Percentiles rank a stretch among this genome's conserved stretches.
Conservation (phyloP, 2,113 vertebrate species). For the Glaucomys volans region DNA sequence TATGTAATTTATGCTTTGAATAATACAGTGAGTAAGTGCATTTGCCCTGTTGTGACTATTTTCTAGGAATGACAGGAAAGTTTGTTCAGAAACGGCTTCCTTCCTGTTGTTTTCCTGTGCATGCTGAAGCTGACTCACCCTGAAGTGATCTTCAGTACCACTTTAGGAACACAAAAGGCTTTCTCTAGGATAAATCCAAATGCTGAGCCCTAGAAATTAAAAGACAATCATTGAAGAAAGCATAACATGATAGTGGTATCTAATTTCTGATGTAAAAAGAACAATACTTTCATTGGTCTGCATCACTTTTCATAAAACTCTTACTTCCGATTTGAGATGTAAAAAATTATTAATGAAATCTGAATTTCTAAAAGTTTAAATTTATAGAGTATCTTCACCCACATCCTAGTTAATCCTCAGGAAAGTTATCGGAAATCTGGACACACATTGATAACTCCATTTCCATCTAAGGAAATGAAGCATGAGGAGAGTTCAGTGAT, state of each 20-base stretch:
- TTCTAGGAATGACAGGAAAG: conserved; percentile 61
- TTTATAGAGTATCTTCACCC: background rate
- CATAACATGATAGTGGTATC: background rate
- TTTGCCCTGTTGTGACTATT: conserved; percentile 68
- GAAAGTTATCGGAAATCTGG: background rate
- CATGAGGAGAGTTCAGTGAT: background rate
- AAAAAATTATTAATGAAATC: background rate
- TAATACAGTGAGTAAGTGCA: conserved; percentile 62
- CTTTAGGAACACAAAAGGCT: background rate
- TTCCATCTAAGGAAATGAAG: background rate
- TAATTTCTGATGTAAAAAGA: background rate
- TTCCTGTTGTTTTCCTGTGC: conserved; percentile 39
- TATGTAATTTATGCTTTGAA: conserved; percentile 76
- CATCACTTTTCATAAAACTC: background rate
- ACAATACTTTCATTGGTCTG: background rate
- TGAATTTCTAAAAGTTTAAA: background rate
- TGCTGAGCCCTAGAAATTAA: background rate
- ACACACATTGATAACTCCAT: background rate
- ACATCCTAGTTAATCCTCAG: background rate
- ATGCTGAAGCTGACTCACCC: conserved; percentile 1
- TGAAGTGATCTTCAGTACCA: background rate
- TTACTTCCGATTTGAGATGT: background rate
- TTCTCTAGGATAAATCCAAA: background rate
- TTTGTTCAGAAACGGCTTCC: conserved; percentile 49
- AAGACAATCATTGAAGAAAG: background rate